Percentiles rank a stretch among this genome's conserved stretches.
Conservation (phyloP, 2,797 vertebrate species). For the Morus bassanus region DNA sequence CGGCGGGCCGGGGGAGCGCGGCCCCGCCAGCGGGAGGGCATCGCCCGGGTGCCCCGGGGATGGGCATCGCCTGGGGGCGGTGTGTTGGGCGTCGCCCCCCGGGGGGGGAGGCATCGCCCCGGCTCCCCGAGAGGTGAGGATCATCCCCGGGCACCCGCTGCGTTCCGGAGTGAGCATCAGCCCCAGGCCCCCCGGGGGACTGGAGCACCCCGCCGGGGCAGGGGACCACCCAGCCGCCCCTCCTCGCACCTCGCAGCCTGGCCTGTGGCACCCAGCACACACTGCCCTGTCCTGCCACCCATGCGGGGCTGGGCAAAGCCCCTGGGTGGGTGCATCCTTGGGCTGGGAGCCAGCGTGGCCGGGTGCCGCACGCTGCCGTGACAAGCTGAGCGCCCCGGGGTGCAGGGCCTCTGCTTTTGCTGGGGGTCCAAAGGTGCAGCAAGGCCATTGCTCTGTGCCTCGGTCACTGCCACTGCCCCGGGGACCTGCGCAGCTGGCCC, state of each 20-base stretch:
- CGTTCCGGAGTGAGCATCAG: background rate
- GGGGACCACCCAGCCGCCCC: background rate
- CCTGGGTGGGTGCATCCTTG: background rate
- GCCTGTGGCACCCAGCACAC: background rate
- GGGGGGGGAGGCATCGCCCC: background rate
- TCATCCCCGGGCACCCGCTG: background rate
- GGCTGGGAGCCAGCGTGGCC: background rate
- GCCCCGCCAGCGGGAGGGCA: background rate
- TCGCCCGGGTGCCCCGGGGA: background rate
- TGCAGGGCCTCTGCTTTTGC: background rate
- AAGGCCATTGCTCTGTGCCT: background rate
- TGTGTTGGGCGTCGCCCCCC: no score
- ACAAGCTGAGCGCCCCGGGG: background rate
- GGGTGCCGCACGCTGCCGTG: background rate
- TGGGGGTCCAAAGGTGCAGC: background rate
- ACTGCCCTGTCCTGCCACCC: background rate
- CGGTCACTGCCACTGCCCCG: background rate
- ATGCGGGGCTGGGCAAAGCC: background rate
- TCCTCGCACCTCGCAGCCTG: background rate
- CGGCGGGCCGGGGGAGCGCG: background rate
- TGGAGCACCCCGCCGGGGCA: background rate
- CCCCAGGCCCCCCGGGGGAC: background rate
- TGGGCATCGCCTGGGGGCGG: background rate
- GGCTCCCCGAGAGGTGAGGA: background rate
- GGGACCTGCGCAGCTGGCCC: background rate